Evolutionary conservation across 1,140 invertebrate genomes (phyloP), one percentile per base, ranked within the genome.

Genomic region (Cotesia chilonis): DNA sequence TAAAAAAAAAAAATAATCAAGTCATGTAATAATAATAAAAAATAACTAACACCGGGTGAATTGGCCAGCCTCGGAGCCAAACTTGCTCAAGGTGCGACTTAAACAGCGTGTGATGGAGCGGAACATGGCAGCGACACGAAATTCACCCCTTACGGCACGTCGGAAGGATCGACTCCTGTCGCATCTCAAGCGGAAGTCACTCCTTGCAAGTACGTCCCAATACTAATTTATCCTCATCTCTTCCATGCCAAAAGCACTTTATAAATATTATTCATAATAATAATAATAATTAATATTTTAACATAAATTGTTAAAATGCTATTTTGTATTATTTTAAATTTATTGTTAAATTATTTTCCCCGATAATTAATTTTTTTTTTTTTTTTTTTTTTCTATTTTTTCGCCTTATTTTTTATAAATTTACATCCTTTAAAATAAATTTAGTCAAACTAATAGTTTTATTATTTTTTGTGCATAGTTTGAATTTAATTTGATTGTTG

Each of bases 31-130:
- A 28, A 28, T 28, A 28, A 28, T 28, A 28, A 28, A 28, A 28
- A 28, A 78, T 76, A 73, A 74, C 82, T 85, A 86, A 85, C 83
- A 79, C 82, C 78, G 85, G 84, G 81, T 84, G 78, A 84, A 73
- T 86, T 84, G 83, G 83, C 84, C 91, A 98, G 97, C 96, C 83
- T 98, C 96, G 88, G 96, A 98, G 91, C 96, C 96, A 77, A 98
- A 98, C 91, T 92, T 97, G 88, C 90, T 97, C 88, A 98, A 98
- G 91, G 94, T 97, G 88, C 94, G 96, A 82, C 90, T 98, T 82
- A 98, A 98, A 90, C 95, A 97, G 88, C 94, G 96, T 85, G 94
- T 98, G 80, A 94, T 96, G 88, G 95, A 97, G 87, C 91, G 95
- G 76, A 91, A 95, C 83, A 83, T 84, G 80, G 84, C 85, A 54